Conservation (phyloP, 2,888 invertebrate species). For the Agrilus mali region DNA sequence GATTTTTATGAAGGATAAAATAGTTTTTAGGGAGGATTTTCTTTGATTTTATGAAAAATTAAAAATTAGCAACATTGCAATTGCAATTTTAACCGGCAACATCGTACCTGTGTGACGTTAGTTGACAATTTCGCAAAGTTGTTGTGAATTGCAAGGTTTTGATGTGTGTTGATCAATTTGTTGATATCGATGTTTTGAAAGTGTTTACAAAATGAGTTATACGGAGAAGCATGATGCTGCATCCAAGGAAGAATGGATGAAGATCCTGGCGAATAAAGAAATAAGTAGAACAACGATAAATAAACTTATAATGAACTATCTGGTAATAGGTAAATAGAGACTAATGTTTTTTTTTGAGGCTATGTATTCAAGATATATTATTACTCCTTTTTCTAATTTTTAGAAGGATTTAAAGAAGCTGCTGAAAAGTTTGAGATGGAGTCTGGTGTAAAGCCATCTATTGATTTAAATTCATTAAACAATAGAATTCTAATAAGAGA, state of each 20-base stretch:
- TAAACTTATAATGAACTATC: conserved; percentile 95
- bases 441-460: conserved; percentile 69
- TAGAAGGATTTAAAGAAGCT: conserved; percentile 92
- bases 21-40: no score
- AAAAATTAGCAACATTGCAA: no score
- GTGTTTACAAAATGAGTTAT: conserved; percentile 34
- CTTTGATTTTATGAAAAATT: no score
- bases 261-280: conserved; percentile 60
- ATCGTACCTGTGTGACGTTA: no score
- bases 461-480: conserved; percentile 76
- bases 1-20: no score
- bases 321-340: conserved; percentile 70
- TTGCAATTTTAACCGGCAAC: no score
- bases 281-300: conserved; percentile 90
- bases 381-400: conserved; percentile 3
- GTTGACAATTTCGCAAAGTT: background rate
- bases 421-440: conserved; percentile 94
- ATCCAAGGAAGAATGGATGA: conserved; percentile 62
- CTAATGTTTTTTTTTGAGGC: background rate
- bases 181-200: background rate
- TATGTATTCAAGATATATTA: no score
- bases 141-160: background rate
- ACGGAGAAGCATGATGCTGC: conserved; percentile 38
- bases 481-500: conserved; percentile 86
- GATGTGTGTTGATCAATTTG: background rate